These are phyloP conservation scores for Petrolisthes manimaculis DNA, from an alignment of 2,888 invertebrate species.

Conservation along the genomic window DNA sequence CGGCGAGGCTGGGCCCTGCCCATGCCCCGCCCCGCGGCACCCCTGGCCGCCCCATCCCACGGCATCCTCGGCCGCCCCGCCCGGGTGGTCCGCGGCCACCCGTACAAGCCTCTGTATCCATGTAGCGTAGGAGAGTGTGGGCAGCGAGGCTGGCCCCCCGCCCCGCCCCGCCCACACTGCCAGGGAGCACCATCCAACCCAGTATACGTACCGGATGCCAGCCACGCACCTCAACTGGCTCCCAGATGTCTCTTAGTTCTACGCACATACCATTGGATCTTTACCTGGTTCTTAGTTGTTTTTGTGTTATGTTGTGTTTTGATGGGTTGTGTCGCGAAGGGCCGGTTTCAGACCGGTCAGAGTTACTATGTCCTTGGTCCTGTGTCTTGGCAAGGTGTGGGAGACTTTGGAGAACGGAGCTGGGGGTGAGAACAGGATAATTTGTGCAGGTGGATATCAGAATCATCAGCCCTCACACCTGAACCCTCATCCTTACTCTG, in stretches of 20 bases:
- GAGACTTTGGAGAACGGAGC: background rate
- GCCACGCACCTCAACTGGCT: conserved; percentile 59
- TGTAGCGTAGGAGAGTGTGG: conserved; percentile 62
- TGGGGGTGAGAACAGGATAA: background rate
- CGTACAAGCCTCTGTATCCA: conserved; percentile 64
- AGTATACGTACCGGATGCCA: conserved; percentile 62
- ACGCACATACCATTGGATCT: conserved; percentile 60
- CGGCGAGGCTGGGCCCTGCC: conserved; percentile 53
- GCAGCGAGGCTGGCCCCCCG: conserved; percentile 56
- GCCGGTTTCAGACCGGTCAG: conserved; percentile 55
- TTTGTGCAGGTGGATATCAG: too few relatives aligned
- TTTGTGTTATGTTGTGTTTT: conserved; percentile 60
- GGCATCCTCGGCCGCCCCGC: conserved; percentile 41
- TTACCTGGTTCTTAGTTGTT: conserved; percentile 55
- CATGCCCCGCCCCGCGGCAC: conserved; percentile 39
- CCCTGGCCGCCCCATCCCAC: conserved; percentile 42
- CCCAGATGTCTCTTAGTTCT: conserved; percentile 60
- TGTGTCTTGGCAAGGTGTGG: conserved; percentile 52
- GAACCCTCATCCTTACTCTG: too few relatives aligned
- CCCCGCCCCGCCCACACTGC: conserved; percentile 60
- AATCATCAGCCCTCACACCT: too few relatives aligned
- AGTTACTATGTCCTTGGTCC: conserved; percentile 60
- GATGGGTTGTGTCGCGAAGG: conserved; percentile 60
- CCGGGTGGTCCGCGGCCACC: conserved; percentile 57
- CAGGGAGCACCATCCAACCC: conserved; percentile 62